Conservation (phyloP, 2,797 vertebrate species). For the Gambelia wislizenii region DNA sequence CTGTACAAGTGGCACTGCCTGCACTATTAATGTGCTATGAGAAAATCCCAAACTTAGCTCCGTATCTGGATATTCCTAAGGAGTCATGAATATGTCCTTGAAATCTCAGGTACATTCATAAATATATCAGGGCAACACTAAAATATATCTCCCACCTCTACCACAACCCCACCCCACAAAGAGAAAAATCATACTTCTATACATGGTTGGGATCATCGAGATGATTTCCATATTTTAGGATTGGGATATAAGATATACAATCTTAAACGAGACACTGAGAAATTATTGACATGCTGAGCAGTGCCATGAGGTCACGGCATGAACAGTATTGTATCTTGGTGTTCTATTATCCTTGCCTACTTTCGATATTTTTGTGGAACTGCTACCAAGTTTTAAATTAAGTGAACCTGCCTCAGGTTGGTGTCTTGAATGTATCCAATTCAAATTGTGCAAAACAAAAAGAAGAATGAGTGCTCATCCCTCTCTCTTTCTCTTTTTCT, state of each 20-base stretch:
- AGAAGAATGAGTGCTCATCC: not conserved
- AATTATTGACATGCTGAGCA: not conserved
- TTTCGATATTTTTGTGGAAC: not conserved
- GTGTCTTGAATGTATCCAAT: not conserved
- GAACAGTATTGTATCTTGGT: not conserved
- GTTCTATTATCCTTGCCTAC: not conserved
- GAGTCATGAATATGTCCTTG: not conserved
- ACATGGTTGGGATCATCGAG: not conserved
- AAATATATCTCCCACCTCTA: not conserved
- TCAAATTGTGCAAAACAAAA: not conserved
- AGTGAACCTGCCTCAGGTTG: not conserved
- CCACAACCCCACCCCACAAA: no score
- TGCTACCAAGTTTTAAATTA: not conserved
- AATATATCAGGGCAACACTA: not conserved
- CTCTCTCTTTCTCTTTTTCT: not conserved
- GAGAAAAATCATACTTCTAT: not conserved
- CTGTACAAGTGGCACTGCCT: not conserved
- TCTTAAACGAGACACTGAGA: not conserved
- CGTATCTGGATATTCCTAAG: not conserved
- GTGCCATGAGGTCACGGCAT: not conserved
- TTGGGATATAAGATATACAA: not conserved
- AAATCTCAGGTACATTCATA: not conserved
- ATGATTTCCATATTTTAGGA: not conserved
- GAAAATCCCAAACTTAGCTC: not conserved
- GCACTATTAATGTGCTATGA: not conserved